Conservation (phyloP, 2,888 invertebrate species). For the Chalcis sispes region DNA sequence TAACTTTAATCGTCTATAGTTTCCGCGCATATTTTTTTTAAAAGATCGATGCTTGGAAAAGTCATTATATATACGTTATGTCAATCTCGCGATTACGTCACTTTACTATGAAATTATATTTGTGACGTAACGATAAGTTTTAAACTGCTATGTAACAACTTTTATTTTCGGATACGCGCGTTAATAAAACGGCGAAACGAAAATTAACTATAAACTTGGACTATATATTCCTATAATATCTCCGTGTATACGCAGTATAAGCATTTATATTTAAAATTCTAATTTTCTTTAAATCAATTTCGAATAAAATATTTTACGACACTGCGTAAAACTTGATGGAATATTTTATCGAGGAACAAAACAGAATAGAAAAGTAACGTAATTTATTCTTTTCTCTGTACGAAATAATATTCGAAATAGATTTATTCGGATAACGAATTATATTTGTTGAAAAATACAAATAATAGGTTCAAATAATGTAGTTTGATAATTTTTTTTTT, state of each 20-base stretch:
- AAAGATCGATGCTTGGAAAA: not conserved
- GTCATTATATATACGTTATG: too few species aligned
- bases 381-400: too few species aligned
- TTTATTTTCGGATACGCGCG: slow-evolving; percentile 26
- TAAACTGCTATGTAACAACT: not conserved
- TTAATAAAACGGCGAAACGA: slow-evolving; percentile 32
- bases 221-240: not conserved
- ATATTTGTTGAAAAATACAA: too few species aligned
- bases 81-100: slow-evolving; percentile 11
- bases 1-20: not conserved
- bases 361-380: too few species aligned
- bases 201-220: slow-evolving; percentile 7
- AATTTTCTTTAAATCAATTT: too few species aligned
- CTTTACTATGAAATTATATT: slow-evolving; percentile 22
- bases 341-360: too few species aligned
- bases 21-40: not conserved
- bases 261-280: not conserved
- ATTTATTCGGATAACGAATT: too few species aligned
- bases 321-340: too few species aligned
- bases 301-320: too few species aligned
- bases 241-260: not conserved
- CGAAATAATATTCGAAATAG: too few species aligned
- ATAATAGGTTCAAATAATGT: too few species aligned
- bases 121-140: slow-evolving; percentile 17
- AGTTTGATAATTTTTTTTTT: too few species aligned